phyloP scores from a whole-genome alignment of 2,113 vertebrate genomes.

The Brachypteracias leptosomus region DNA sequence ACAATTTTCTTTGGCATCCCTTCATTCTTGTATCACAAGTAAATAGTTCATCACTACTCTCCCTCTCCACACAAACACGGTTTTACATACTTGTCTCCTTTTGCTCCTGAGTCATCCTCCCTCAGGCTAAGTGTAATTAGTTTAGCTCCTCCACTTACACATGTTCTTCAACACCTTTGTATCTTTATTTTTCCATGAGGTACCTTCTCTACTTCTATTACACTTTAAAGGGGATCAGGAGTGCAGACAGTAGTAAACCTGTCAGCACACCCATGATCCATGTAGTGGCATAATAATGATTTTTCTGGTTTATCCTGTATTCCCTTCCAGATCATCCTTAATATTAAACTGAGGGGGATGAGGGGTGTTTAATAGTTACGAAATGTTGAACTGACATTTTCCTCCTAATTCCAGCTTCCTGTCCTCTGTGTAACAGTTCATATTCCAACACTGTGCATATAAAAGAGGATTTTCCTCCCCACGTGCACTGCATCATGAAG shows the following conservation, averaged over 20 bases:
- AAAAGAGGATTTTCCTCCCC: neutral
- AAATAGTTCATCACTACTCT: neutral
- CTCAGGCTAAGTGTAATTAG: neutral
- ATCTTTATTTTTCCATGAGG: neutral
- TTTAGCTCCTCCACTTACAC: neutral
- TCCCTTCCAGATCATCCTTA: neutral
- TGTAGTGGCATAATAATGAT: neutral
- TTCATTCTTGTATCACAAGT: neutral
- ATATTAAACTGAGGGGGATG: neutral
- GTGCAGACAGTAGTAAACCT: conserved; percentile 26
- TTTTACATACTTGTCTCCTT: neutral
- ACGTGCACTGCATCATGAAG: neutral
- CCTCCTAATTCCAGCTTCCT: neutral
- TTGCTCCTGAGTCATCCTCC: neutral
- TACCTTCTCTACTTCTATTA: conserved; percentile 34
- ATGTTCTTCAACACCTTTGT: neutral
- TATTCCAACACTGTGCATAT: neutral
- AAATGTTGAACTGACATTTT: neutral
- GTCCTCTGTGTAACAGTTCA: neutral
- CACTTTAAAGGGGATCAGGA: conserved; percentile 27
- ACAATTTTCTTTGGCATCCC: neutral
- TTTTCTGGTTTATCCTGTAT: conserved; percentile 11
- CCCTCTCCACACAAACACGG: rapidly evolving
- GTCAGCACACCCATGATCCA: conserved; percentile 7
- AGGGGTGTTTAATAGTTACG: neutral